Evolutionary conservation across 1,140 invertebrate species (phyloP).

Genomic region (Aphidius gifuensis): DNA sequence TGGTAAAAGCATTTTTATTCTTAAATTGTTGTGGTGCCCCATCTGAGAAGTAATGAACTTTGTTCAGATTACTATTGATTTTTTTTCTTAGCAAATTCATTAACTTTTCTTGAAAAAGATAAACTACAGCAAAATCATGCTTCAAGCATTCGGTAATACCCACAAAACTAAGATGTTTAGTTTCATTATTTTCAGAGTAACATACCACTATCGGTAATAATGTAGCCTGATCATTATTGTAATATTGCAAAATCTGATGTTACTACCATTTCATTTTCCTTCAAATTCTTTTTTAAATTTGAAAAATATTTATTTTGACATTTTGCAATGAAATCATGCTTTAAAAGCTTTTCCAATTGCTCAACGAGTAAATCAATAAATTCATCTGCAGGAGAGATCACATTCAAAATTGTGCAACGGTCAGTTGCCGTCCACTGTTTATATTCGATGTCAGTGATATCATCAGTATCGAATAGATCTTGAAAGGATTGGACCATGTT

Average conservation of each 20-base stretch:
- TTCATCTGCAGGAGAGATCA: too few relatives aligned
- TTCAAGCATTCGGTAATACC: not conserved
- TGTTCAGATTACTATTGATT: conserved; percentile 6
- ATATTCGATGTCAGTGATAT: conserved; percentile 18
- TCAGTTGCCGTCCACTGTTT: conserved; percentile 14
- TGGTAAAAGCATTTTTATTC: conserved; percentile 9
- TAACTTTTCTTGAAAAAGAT: conserved; percentile 4
- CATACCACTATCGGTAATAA: not conserved
- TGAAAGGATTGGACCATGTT: conserved; percentile 7
- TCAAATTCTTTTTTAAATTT: conserved; percentile 2
- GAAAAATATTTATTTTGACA: conserved; percentile 4
- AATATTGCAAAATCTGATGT: conserved; percentile 6
- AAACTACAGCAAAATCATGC: not conserved
- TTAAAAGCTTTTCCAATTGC: too few relatives aligned
- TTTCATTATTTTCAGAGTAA: conserved; percentile 4
- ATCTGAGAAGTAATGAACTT: conserved; percentile 8
- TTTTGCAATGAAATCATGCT: conserved; percentile 28
- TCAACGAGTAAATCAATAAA: too few relatives aligned
- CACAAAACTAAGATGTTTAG: not conserved
- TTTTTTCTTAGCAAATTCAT: conserved; percentile 6
- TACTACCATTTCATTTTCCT: conserved; percentile 6
- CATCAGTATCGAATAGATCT: conserved; percentile 17
- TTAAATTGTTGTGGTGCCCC: conserved; percentile 7
- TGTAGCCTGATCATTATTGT: conserved; percentile 9
- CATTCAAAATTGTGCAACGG: too few relatives aligned